phyloP scores from a whole-genome alignment of 2,797 vertebrate species.

The Petrocephalus sullivani region DNA sequence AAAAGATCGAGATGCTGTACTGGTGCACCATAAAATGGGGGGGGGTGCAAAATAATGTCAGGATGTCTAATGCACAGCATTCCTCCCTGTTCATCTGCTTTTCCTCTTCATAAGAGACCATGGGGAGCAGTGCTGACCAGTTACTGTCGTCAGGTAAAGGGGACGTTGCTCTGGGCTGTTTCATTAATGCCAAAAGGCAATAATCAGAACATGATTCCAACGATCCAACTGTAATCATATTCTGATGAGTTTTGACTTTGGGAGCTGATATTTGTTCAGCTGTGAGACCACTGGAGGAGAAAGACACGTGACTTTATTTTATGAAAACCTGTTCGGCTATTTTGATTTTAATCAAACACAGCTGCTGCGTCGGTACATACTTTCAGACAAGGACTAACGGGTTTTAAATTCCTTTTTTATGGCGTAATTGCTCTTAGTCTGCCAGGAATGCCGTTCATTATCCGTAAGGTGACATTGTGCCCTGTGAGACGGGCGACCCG shows the following conservation, averaged over 20 bases:
- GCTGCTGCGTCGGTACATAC: background rate
- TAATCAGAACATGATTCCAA: background rate
- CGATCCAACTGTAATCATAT: conserved; percentile 20
- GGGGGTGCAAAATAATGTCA: background rate
- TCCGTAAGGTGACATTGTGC: conserved; percentile 20
- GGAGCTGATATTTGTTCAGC: conserved; percentile 20
- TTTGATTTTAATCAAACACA: conserved; percentile 12
- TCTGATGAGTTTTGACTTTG: conserved; percentile 16
- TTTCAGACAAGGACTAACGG: background rate
- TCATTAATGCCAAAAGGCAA: background rate
- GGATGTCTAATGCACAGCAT: background rate
- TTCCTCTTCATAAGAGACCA: background rate
- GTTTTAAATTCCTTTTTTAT: conserved; percentile 1
- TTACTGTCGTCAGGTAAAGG: background rate
- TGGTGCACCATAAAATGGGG: background rate
- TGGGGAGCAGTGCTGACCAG: background rate
- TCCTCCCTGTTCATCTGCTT: background rate
- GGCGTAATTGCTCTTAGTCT: conserved; percentile 11
- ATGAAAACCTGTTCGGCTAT: background rate
- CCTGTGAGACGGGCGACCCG: too few species aligned
- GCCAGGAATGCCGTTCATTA: conserved; percentile 19
- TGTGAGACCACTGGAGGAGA: background rate
- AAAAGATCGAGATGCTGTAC: background rate
- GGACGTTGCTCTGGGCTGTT: background rate
- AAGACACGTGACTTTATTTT: conserved; percentile 2